A percentile compares a stretch with the other conserved stretches of the same genome.
phyloP scores from a whole-genome alignment of 2,113 vertebrate genomes.

The Holacanthus passer region DNA sequence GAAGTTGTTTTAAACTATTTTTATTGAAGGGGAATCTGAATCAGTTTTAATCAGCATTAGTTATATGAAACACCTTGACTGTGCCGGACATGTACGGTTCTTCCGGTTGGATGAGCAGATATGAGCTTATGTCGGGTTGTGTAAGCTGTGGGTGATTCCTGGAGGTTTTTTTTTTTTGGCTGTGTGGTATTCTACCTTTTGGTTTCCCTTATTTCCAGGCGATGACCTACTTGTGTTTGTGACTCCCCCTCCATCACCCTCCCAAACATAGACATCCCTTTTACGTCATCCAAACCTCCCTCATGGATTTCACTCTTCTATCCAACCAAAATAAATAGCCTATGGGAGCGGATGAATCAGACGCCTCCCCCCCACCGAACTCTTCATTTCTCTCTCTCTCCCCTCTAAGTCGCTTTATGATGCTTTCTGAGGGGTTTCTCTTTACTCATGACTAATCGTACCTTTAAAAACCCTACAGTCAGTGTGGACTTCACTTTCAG shows the following conservation, averaged over 20 bases:
- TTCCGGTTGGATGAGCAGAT: neutral
- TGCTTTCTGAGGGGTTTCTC: conserved; percentile 41
- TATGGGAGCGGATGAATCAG: conserved; percentile 73
- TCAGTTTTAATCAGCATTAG: neutral
- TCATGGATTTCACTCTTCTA: conserved; percentile 52
- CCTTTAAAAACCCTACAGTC: neutral
- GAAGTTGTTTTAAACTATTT: too few species aligned
- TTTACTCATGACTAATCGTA: neutral
- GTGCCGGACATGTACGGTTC: neutral
- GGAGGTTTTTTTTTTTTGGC: neutral
- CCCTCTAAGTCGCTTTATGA: conserved; percentile 13
- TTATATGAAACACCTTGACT: neutral
- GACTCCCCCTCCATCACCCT: conserved; percentile 49
- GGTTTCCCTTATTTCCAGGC: conserved; percentile 20
- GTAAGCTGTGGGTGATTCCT: conserved; percentile 21
- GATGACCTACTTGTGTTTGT: conserved; percentile 35
- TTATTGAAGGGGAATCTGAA: neutral
- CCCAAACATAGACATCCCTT: conserved; percentile 40
- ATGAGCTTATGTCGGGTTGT: neutral
- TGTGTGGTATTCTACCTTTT: neutral
- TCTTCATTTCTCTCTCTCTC: neutral
- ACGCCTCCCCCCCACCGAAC: conserved; percentile 16
- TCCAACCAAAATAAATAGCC: conserved; percentile 72
- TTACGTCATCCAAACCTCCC: conserved; percentile 60
- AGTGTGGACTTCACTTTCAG: too few species aligned